Conservation (phyloP, 2,888 invertebrate species). For the Diaperis boleti region DNA sequence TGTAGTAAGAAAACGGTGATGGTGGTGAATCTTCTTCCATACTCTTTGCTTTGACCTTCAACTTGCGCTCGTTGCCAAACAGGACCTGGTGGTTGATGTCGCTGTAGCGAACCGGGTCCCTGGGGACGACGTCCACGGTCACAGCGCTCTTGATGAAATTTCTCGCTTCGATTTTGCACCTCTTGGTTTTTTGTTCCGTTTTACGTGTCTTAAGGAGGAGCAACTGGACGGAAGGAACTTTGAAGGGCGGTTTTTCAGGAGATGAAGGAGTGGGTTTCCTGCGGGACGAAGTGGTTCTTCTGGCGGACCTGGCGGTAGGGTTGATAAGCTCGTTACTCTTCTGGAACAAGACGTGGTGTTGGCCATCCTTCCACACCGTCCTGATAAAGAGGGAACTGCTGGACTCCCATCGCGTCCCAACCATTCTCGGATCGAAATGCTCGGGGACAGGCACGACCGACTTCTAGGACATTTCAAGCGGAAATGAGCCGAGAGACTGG, state of each 20-base stretch:
- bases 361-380: conserved; percentile 79
- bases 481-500: conserved; percentile 54
- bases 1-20: conserved; percentile 35
- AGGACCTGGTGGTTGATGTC: conserved; percentile 52
- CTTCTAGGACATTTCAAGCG: conserved; percentile 56
- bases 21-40: conserved; percentile 37
- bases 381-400: conserved; percentile 71
- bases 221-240: conserved; percentile 56
- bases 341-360: conserved; percentile 76
- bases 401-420: conserved; percentile 71
- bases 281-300: neutral
- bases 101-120: conserved; percentile 46
- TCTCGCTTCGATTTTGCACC: conserved; percentile 17
- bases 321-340: conserved; percentile 53
- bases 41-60: conserved; percentile 46
- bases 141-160: conserved; percentile 32
- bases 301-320: neutral
- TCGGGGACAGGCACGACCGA: conserved; percentile 59
- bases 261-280: neutral
- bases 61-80: conserved; percentile 36
- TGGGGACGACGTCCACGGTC: conserved; percentile 51
- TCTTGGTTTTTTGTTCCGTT: neutral
- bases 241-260: conserved; percentile 42
- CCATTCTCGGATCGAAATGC: conserved; percentile 31
- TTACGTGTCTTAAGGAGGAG: conserved; percentile 41